Percentiles rank a stretch among this genome's conserved stretches.
Evolutionary conservation across 2,797 vertebrate species (phyloP).

Genomic region (Gallirallus australis): DNA sequence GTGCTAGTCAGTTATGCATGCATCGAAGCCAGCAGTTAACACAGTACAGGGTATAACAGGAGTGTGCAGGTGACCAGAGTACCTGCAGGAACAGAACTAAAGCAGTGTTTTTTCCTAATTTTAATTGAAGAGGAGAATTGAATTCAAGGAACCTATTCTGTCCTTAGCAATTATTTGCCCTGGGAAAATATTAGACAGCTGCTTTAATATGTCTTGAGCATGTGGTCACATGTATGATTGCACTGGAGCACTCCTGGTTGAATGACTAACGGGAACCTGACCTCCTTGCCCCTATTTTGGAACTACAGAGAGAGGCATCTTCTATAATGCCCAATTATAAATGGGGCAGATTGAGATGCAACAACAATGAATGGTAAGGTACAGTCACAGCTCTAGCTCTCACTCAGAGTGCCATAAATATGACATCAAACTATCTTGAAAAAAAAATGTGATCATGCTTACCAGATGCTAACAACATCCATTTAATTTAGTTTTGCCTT

Average conservation of each 20-base stretch:
- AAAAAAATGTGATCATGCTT: not conserved
- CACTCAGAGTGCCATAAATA: not conserved
- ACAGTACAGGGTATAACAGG: not conserved
- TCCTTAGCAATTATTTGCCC: not conserved
- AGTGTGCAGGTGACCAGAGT: not conserved
- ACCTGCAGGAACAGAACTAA: not conserved
- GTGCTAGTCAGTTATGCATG: not conserved
- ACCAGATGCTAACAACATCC: conserved; percentile 27
- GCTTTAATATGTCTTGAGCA: not conserved
- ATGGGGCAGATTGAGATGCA: not conserved
- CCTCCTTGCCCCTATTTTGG: not conserved
- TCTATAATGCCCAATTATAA: not conserved
- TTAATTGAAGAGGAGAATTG: not conserved
- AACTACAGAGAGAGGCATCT: not conserved
- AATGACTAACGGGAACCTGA: not conserved
- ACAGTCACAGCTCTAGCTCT: not conserved
- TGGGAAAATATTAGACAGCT: not conserved
- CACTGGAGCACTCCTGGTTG: not conserved
- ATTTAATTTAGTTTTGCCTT: conserved; percentile 38
- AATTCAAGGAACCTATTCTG: not conserved
- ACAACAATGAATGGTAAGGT: not conserved
- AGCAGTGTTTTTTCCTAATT: not conserved
- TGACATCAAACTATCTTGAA: not conserved
- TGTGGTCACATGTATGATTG: not conserved
- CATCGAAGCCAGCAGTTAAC: not conserved